Percentiles rank a stretch among this genome's conserved stretches.
Conservation (phyloP, 2,113 vertebrate species). For the Marmota monax region DNA sequence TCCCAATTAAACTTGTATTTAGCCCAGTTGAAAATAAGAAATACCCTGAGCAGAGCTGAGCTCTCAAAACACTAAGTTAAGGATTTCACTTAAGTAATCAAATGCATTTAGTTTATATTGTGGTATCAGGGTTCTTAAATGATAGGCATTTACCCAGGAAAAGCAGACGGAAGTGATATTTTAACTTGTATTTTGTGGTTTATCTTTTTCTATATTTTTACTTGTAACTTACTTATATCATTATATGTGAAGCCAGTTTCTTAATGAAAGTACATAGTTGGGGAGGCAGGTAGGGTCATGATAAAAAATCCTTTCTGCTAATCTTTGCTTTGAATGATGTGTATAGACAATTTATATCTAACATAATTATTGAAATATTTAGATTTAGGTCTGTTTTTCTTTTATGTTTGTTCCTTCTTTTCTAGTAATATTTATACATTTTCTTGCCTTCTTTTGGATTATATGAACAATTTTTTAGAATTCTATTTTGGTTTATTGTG, state of each 20-base stretch:
- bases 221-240: neutral
- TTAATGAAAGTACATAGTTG: neutral
- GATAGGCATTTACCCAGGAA: conserved; percentile 18
- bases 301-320: neutral
- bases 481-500: conserved; percentile 9
- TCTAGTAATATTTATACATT: neutral
- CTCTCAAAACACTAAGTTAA: neutral
- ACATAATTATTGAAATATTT: conserved; percentile 47
- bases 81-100: conserved; percentile 19
- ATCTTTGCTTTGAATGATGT: conserved; percentile 23
- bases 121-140: conserved; percentile 3
- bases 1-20: conserved; percentile 51
- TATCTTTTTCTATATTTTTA: neutral
- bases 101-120: neutral
- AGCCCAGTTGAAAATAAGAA: conserved; percentile 57
- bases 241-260: conserved; percentile 6
- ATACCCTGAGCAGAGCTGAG: conserved; percentile 49
- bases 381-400: neutral
- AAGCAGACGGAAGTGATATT: neutral
- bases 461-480: neutral
- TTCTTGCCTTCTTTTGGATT: conserved; percentile 31
- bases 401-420: neutral
- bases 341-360: conserved; percentile 41
- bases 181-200: neutral
- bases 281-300: neutral